Evolutionary conservation across 1,140 invertebrate genomes (phyloP).

Genomic region (Drosophila lacteicornis): DNA sequence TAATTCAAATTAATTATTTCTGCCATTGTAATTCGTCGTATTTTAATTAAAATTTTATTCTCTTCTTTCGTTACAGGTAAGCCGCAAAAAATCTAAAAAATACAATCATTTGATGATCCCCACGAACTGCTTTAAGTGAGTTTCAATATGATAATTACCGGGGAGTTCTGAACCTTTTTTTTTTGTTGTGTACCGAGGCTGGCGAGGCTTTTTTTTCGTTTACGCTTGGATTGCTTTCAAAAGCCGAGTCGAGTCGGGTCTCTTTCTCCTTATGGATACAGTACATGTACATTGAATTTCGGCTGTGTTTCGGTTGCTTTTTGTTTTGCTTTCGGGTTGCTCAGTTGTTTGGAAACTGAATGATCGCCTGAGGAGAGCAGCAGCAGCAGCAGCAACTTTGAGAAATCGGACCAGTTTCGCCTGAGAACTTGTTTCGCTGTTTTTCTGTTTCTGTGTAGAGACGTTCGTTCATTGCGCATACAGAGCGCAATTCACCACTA

Average conservation of each 20-base stretch:
- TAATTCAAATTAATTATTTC: constrained; percentile 2
- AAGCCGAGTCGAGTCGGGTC: not conserved
- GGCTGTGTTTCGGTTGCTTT: constrained; percentile 31
- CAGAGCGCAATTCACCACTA: constrained; percentile 33
- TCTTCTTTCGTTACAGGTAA: constrained; percentile 28
- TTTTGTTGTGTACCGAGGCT: constrained; percentile 3
- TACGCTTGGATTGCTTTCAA: constrained; percentile 26
- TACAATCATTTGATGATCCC: not conserved
- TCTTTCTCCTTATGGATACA: constrained; percentile 13
- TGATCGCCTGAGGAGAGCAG: constrained; percentile 39
- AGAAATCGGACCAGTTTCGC: constrained; percentile 72
- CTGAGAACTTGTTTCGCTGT: constrained; percentile 69
- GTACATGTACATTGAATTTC: constrained; percentile 52
- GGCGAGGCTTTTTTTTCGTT: constrained; percentile 13
- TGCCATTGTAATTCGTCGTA: not conserved
- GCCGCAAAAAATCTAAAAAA: not conserved
- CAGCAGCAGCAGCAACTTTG: constrained; percentile 40
- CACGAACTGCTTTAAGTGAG: constrained; percentile 1
- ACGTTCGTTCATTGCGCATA: constrained; percentile 35
- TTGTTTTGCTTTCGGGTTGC: constrained; percentile 21
- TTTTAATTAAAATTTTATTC: constrained; percentile 21
- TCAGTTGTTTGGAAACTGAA: constrained; percentile 32
- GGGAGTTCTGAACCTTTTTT: constrained; percentile 26
- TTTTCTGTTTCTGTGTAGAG: constrained; percentile 17
- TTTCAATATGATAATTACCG: constrained; percentile 26